Evolutionary conservation across 1,140 invertebrate species (phyloP), one percentile per base, ranked within the genome.

Genomic region (Drosophila melanogaster): DNA sequence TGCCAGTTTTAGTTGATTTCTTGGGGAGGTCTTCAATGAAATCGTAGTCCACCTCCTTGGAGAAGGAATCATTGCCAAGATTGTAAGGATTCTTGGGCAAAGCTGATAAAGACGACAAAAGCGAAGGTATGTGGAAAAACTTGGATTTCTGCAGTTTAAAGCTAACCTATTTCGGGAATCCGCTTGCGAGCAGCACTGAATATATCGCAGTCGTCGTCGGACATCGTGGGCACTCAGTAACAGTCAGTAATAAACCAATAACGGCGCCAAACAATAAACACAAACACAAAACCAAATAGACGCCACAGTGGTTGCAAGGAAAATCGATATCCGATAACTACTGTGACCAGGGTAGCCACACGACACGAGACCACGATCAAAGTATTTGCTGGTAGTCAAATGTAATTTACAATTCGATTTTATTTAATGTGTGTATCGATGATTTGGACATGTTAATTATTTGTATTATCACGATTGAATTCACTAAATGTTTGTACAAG

Each of bases 201-300:
- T 40, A 86, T 76, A 58, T 86, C 81, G 41, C 30, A 79, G 17
- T 86, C 81, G 50, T 86, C 81, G 44, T 86, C 81, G 0, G 81
- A 86, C 81, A 86, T 86, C 0, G 10, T 51, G 1, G 7, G 3
- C 12, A 17, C 22, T n/a, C 10, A 11, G 2, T 14, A 35, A 19
- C 3, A 22, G 19, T 22, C 19, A 22, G 19, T 3, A 22, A 22
- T 22, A 22, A 22, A 22, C 19, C 2, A 22, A 22, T 22, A 22
- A 22, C 19, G 43, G 56, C 77, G 77, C 77, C 70, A 80, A 80
- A 53, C 5, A 2, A n/a, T 7, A 6, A 33, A 1, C 30, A 8
- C 7, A 50, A 26, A 38, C 37, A 3, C 14, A 33, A 33, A 66
- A 64, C 49, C 12, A 47, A 17, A 65, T 0, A 5, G 51, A 71